A percentile compares a stretch with the other conserved stretches of the same genome.
These are phyloP conservation scores for Eilema depressum DNA, from an alignment of 2,888 invertebrate genomes.

Conservation along the genomic window DNA sequence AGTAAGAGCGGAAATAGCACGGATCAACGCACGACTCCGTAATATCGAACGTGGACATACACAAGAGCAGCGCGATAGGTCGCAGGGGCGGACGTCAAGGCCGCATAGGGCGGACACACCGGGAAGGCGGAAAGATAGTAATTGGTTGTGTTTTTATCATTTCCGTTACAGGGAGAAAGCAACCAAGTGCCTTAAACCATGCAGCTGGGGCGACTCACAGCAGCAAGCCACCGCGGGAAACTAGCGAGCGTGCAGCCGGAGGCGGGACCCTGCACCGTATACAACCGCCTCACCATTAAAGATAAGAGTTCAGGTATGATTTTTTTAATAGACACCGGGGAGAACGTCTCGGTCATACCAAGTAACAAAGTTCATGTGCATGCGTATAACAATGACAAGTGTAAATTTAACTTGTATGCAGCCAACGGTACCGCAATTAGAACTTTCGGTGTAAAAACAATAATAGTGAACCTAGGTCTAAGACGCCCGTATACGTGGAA, in stretches of 20 bases:
- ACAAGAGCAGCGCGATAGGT: too few relatives aligned
- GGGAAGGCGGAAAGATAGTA: too few relatives aligned
- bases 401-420: slow-evolving; percentile 35
- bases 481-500: slow-evolving; percentile 43
- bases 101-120: too few relatives aligned
- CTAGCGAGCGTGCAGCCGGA: slow-evolving; percentile 1
- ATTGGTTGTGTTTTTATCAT: background rate
- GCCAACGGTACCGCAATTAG: slow-evolving; percentile 36
- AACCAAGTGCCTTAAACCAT: background rate
- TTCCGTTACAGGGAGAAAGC: background rate
- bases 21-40: too few relatives aligned
- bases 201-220: background rate
- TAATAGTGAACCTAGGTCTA: slow-evolving; percentile 40
- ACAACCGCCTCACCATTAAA: background rate
- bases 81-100: too few relatives aligned
- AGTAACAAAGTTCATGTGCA: background rate
- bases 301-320: background rate
- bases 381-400: background rate
- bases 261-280: background rate
- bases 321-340: background rate
- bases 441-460: slow-evolving; percentile 29
- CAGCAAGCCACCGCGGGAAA: slow-evolving; percentile 3
- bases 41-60: too few relatives aligned
- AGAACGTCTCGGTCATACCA: background rate
- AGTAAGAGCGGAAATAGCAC: too few relatives aligned